phyloP scores from a whole-genome alignment of 2,113 vertebrate genomes.

The Tinamus guttatus region DNA sequence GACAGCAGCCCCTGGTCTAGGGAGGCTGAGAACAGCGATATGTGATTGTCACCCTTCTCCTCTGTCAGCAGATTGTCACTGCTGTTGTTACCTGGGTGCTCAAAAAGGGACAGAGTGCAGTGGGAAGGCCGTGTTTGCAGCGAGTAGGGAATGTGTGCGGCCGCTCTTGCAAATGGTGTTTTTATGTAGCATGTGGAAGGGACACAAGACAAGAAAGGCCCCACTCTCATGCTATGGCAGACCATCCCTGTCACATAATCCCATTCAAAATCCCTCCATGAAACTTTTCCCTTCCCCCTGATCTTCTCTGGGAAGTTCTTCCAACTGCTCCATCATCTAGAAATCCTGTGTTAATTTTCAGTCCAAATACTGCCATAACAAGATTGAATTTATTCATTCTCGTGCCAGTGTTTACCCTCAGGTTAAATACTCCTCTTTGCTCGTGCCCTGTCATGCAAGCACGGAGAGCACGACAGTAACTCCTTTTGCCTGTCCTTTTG shows the following conservation, averaged over 20 bases:
- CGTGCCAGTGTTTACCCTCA: background rate
- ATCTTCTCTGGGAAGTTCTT: background rate
- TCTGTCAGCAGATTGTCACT: background rate
- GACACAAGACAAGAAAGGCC: no score
- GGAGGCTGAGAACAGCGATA: background rate
- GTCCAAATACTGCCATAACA: background rate
- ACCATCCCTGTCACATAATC: background rate
- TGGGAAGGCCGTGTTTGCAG: background rate
- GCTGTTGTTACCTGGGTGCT: background rate
- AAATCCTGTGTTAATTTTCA: background rate
- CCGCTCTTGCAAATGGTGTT: background rate
- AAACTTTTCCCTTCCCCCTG: no score
- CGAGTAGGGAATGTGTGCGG: background rate
- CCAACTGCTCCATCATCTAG: no score
- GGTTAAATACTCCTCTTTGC: background rate
- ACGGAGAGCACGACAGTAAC: background rate
- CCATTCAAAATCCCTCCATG: background rate
- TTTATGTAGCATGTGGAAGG: background rate
- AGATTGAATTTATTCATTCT: background rate
- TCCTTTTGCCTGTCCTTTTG: background rate
- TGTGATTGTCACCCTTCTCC: background rate
- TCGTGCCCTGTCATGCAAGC: background rate
- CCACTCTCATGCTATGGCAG: no score
- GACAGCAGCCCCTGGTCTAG: background rate
- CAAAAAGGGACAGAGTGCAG: background rate